phyloP scores from a whole-genome alignment of 2,888 invertebrate species.

The Agrochola lychnidis region DNA sequence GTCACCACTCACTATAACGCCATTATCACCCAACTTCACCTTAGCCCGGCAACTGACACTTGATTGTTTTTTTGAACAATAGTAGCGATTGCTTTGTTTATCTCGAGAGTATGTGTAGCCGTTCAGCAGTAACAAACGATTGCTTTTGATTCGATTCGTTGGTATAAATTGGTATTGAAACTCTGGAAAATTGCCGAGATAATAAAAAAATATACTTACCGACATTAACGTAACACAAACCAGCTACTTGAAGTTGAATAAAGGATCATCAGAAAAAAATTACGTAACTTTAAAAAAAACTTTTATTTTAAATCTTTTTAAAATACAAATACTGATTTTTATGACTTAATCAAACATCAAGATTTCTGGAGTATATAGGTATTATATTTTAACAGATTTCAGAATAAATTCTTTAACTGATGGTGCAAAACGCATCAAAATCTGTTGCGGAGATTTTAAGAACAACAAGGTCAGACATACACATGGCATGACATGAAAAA shows the following conservation, averaged over 20 bases:
- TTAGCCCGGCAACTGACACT: constrained; percentile 46
- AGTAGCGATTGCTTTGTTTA: constrained; percentile 46
- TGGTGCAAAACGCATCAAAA: no score
- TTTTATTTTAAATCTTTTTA: neutral
- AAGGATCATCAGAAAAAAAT: neutral
- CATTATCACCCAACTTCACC: constrained; percentile 42
- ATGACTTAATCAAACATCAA: neutral
- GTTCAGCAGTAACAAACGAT: constrained; percentile 58
- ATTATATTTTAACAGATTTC: neutral
- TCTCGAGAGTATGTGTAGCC: constrained; percentile 61
- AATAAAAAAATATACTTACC: neutral
- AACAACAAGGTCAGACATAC: no score
- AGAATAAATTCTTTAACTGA: neutral
- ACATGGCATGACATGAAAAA: no score
- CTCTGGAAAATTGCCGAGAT: constrained; percentile 8
- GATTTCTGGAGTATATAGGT: no score
- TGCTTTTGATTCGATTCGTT: constrained; percentile 45
- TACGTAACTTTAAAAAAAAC: neutral
- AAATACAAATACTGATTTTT: no score
- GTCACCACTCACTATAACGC: constrained; percentile 3
- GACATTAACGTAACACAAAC: neutral
- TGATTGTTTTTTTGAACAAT: constrained; percentile 58
- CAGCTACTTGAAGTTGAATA: neutral
- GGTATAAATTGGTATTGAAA: constrained; percentile 57
- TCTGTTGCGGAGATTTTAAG: no score